Evolutionary conservation across 2,888 invertebrate species (phyloP).

Genomic region (Scelioninae gen. 1): DNA sequence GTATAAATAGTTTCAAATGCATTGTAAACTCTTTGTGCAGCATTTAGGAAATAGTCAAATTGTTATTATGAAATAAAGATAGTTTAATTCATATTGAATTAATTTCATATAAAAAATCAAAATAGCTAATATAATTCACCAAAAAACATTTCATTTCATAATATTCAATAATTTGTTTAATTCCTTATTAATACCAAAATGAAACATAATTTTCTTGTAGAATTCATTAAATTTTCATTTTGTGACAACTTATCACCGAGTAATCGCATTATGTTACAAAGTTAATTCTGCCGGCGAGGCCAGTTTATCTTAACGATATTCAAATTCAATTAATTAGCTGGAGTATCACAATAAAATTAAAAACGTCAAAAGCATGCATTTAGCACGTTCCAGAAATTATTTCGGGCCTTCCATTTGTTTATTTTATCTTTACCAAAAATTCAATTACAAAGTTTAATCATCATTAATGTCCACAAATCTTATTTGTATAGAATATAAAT

Average conservation of each 20-base stretch:
- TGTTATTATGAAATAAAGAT: too few relatives aligned
- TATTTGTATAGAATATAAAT: constrained; percentile 8
- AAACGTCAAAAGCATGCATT: not conserved
- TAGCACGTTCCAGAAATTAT: constrained; percentile 1
- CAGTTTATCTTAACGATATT: not conserved
- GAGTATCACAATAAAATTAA: not conserved
- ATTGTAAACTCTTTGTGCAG: too few relatives aligned
- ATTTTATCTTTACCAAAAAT: not conserved
- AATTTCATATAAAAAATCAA: too few relatives aligned
- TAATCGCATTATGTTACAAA: not conserved
- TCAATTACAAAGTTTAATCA: not conserved
- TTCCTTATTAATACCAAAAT: not conserved
- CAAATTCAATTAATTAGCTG: not conserved
- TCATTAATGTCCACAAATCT: not conserved
- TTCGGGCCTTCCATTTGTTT: not conserved
- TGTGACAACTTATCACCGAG: not conserved
- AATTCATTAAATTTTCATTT: too few relatives aligned
- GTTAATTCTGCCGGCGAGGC: not conserved
- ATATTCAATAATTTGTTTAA: too few relatives aligned
- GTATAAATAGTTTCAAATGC: too few relatives aligned
- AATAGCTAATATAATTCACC: too few relatives aligned
- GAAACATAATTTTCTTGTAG: too few relatives aligned
- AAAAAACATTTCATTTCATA: too few relatives aligned
- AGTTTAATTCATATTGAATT: too few relatives aligned
- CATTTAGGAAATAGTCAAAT: too few relatives aligned